Conservation (phyloP, 2,888 invertebrate genomes). For the Hirudinaria manillensis region DNA sequence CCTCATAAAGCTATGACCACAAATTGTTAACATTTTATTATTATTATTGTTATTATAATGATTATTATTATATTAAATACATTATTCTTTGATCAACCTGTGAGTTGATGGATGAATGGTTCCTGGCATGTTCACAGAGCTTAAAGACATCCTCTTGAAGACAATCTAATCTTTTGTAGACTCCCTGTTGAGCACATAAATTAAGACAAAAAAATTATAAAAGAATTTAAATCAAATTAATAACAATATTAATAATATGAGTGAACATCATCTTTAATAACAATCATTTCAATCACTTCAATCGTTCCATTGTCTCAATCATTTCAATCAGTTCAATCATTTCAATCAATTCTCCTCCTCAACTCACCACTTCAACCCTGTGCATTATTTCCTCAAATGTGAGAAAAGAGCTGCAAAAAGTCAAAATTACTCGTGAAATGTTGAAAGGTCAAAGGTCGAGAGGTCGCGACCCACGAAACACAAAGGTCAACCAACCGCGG, state of each 20-base stretch:
- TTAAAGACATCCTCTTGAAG: slow-evolving; percentile 95
- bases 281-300: too few species aligned
- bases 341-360: too few species aligned
- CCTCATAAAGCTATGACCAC: slow-evolving; percentile 70
- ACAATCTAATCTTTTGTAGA: slow-evolving; percentile 80
- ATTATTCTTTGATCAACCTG: slow-evolving; percentile 1
- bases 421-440: too few species aligned
- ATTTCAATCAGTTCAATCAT: too few species aligned
- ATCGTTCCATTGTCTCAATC: too few species aligned
- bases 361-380: slow-evolving; percentile 66
- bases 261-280: too few species aligned
- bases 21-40: background rate
- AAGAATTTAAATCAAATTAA: too few species aligned
- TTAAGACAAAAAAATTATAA: slow-evolving; percentile 16
- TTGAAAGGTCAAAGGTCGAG: too few species aligned
- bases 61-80: too few species aligned
- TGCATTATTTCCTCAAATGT: slow-evolving; percentile 88
- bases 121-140: slow-evolving; percentile 74
- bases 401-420: slow-evolving; percentile 60
- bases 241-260: too few species aligned
- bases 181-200: slow-evolving; percentile 2
- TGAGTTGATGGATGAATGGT: background rate
- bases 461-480: slow-evolving; percentile 16
- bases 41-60: background rate
- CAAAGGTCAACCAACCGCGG: background rate